phyloP scores from a whole-genome alignment of 2,888 invertebrate genomes.

The Melikaiella ostensackeni region DNA sequence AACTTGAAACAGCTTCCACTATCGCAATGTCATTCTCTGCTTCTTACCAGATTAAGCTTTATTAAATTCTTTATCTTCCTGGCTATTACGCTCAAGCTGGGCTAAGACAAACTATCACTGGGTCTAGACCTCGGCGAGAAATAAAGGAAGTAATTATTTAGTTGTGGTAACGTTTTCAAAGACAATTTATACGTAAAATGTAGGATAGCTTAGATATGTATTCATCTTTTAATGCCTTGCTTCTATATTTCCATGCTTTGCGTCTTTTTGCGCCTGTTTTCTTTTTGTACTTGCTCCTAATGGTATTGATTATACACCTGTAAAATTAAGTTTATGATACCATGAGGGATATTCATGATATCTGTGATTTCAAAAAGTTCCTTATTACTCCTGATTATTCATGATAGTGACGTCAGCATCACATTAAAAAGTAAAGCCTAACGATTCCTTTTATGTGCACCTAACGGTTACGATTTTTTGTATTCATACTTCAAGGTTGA shows the following conservation, averaged over 20 bases:
- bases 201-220: neutral
- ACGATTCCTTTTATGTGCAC: neutral
- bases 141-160: slow-evolving; percentile 24
- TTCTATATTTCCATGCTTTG: no score
- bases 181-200: neutral
- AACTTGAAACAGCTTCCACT: slow-evolving; percentile 25
- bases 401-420: neutral
- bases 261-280: no score
- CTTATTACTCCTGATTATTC: neutral
- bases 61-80: slow-evolving; percentile 35
- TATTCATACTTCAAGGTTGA: slow-evolving; percentile 8
- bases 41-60: slow-evolving; percentile 33
- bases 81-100: slow-evolving; percentile 31
- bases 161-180: slow-evolving; percentile 6
- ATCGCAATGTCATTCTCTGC: slow-evolving; percentile 32
- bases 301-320: neutral
- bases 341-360: neutral
- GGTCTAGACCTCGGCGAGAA: neutral
- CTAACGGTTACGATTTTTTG: neutral
- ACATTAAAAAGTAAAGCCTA: neutral
- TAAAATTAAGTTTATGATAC: neutral
- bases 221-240: no score
- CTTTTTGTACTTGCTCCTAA: neutral
- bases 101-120: slow-evolving; percentile 29
- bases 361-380: neutral